Evolutionary conservation across 1,140 invertebrate species (phyloP).

Genomic region (Papilio helenus): DNA sequence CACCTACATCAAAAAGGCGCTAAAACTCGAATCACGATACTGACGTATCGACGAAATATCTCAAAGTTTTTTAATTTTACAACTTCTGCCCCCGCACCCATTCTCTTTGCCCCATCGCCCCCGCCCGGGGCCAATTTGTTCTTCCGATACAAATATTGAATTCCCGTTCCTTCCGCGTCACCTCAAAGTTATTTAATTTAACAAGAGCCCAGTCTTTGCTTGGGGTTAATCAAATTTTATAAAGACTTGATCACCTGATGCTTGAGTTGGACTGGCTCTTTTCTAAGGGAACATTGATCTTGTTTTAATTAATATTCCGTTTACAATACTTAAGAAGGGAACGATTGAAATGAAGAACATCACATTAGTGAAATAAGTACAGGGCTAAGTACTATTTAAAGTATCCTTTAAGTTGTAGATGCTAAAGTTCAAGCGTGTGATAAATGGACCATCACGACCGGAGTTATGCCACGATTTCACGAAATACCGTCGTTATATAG

Average conservation of each 20-base stretch:
- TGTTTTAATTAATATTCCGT: background rate
- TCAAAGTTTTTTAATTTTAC: constrained; percentile 62
- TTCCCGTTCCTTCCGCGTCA: constrained; percentile 8
- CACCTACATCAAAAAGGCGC: background rate
- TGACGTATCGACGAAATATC: constrained; percentile 45
- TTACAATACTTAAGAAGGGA: background rate
- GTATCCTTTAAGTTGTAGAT: background rate
- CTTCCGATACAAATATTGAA: constrained; percentile 33
- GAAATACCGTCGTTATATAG: background rate
- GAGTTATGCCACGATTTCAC: background rate
- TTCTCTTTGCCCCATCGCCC: background rate
- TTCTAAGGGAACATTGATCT: background rate
- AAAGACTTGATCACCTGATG: background rate
- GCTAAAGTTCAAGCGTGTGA: background rate
- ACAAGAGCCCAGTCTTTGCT: background rate
- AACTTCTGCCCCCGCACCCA: background rate
- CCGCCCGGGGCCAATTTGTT: constrained; percentile 11
- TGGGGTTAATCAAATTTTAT: constrained; percentile 15
- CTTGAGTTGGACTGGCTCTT: background rate
- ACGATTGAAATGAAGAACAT: background rate
- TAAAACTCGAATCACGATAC: constrained; percentile 6
- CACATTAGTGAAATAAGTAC: background rate
- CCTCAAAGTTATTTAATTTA: constrained; percentile 17
- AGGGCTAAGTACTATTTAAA: background rate
- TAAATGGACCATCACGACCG: background rate